Base-by-base conservation (phyloP, 2,113 vertebrate species). In the Corythornis vintsioides region DNA sequence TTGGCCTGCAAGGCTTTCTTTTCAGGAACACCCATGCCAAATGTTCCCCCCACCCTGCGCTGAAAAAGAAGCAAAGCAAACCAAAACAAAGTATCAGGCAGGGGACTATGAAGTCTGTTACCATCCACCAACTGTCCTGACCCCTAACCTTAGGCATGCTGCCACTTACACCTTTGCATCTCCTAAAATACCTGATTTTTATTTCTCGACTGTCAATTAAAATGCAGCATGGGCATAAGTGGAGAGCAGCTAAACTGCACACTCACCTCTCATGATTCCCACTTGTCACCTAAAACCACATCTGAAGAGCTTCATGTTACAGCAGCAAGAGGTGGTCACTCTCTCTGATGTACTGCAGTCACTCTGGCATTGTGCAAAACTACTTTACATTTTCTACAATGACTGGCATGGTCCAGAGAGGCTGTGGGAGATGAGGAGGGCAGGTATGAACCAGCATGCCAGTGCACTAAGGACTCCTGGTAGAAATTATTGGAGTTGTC, bases 401-500 rank as follows among this genome's bases (percentile, higher is more conserved):
- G 82, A n/a, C 42, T 50, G 57, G 3, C 15, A 7, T 16, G 10
- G 56, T 45, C 73, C 40, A 3, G 45, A 13, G 56, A 43, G 52
- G 3, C 70, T 71, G 29, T 5, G 24, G 48, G 53, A n/a, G 45
- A 15, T 20, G 25, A 71, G 20, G 38, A 64, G 18, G 15, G 8
- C 78, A 11, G 8, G 69, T 25, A 19, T 0, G 4, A 52, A 12
- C 22, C 1, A 0, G 6, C 2, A 0, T 61, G 52, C 29, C 71
- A 72, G 42, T 40, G 29, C 31, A 43, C 60, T 47, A 29, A 19
- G 31, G 16, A 29, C 33, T 48, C 70, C 18, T 79, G 31, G 21
- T 22, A 43, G 28, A 64, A 85, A 20, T 14, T 60, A 6, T 17
- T n/a, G 59, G 11, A 65, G n/a, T 24, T 88, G 16, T 65, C 14